phyloP scores from a whole-genome alignment of 2,113 vertebrate species.

The Xenopus tropicalis region UCB_Xtro_10.0 CM004449.2:112734001-112734500 shows the following conservation, averaged over 20 bases:
- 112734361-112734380: conserved; percentile 73
- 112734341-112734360: conserved; percentile 88
- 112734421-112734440: too few species aligned
- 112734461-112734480: too few species aligned
- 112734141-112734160: too few species aligned
- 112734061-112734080: too few species aligned
- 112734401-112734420: too few species aligned
- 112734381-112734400: background rate
- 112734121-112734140: too few species aligned
- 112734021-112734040: conserved; percentile 68
- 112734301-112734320: conserved; percentile 74
- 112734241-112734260: conserved; percentile 69
- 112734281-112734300: conserved; percentile 75
- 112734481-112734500: too few species aligned
- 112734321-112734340: conserved; percentile 80
- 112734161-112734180: too few species aligned
- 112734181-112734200: too few species aligned
- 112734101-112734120: too few species aligned
- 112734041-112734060: conserved; percentile 75
- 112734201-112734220: background rate
- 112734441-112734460: too few species aligned
- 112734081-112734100: too few species aligned
- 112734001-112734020: conserved; percentile 78
- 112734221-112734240: background rate
- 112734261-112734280: conserved; percentile 75